Evolutionary conservation across 2,888 invertebrate species (phyloP).

Genomic region (Machimus atricapillus): DNA sequence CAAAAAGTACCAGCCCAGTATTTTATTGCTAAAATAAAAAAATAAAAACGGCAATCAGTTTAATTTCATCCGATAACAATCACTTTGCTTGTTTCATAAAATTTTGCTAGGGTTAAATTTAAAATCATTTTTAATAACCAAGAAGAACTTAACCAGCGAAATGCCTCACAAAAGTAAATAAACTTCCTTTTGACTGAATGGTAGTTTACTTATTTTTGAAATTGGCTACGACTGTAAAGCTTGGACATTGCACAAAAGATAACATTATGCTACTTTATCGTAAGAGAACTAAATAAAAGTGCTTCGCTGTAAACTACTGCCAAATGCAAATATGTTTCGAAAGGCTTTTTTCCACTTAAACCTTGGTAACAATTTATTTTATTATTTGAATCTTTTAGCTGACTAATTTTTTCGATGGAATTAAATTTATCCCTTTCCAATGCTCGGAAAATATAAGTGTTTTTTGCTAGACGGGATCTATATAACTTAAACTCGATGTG

Average conservation of each 20-base stretch:
- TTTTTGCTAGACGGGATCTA: not conserved
- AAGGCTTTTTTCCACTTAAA: not conserved
- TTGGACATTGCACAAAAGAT: slow-evolving; percentile 9
- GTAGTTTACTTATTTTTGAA: slow-evolving; percentile 9
- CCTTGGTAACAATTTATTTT: not conserved
- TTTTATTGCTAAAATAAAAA: slow-evolving; percentile 17
- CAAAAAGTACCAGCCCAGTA: not conserved
- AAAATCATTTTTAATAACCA: not conserved
- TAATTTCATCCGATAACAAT: not conserved
- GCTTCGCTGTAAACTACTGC: slow-evolving; percentile 21
- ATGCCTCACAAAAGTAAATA: not conserved
- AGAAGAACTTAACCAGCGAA: not conserved
- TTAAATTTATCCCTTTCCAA: not conserved
- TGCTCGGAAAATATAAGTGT: not conserved
- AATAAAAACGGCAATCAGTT: not conserved
- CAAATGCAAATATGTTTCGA: not conserved
- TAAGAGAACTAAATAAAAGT: slow-evolving; percentile 9
- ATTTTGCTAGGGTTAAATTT: not conserved
- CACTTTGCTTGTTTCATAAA: slow-evolving; percentile 15
- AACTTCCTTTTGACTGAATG: not conserved
- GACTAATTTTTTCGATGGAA: not conserved
- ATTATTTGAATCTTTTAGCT: not conserved
- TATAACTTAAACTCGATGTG: not conserved
- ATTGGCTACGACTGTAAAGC: slow-evolving; percentile 5
- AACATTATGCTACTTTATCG: not conserved